Evolutionary conservation across 2,888 invertebrate species (phyloP).

Genomic region (Orthonychiurus folsomi): DNA sequence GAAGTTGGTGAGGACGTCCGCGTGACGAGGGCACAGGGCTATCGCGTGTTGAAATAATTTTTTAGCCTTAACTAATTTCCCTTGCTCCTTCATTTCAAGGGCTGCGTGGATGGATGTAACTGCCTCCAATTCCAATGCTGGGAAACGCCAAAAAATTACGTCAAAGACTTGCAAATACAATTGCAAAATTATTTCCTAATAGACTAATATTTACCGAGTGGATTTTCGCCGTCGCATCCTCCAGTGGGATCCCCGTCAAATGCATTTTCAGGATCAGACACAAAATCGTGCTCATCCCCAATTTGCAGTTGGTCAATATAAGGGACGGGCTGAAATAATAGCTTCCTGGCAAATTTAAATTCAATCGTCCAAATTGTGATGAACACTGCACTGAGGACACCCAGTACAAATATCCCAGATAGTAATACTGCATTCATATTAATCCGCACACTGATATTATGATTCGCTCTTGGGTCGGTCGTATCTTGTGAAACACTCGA

Average conservation of each 20-base stretch:
- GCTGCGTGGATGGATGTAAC: slow-evolving; percentile 76
- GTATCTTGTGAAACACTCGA: too few relatives aligned
- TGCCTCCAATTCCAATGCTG: slow-evolving; percentile 60
- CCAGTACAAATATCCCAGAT: slow-evolving; percentile 27
- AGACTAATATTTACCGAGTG: slow-evolving; percentile 28
- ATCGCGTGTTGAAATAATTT: slow-evolving; percentile 83
- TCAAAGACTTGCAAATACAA: too few relatives aligned
- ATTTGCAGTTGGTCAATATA: slow-evolving; percentile 29
- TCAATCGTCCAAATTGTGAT: slow-evolving; percentile 25
- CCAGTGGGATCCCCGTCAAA: slow-evolving; percentile 21
- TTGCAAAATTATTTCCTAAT: slow-evolving; percentile 8
- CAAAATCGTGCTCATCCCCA: slow-evolving; percentile 19
- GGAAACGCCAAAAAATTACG: too few relatives aligned
- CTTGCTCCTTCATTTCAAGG: slow-evolving; percentile 68
- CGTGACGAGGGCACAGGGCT: slow-evolving; percentile 80
- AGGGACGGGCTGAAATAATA: slow-evolving; percentile 35
- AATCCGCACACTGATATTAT: too few relatives aligned
- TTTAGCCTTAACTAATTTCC: slow-evolving; percentile 75
- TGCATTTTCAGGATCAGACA: slow-evolving; percentile 13
- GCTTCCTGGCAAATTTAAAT: slow-evolving; percentile 15
- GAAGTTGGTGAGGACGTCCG: slow-evolving; percentile 82
- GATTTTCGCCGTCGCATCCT: slow-evolving; percentile 38
- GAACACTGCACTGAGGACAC: slow-evolving; percentile 29
- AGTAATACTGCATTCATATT: slow-evolving; percentile 8
- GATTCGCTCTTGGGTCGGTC: too few relatives aligned